These are phyloP conservation scores for Martes martes DNA, from an alignment of 2,113 vertebrate genomes.

Conservation along the genomic window DNA sequence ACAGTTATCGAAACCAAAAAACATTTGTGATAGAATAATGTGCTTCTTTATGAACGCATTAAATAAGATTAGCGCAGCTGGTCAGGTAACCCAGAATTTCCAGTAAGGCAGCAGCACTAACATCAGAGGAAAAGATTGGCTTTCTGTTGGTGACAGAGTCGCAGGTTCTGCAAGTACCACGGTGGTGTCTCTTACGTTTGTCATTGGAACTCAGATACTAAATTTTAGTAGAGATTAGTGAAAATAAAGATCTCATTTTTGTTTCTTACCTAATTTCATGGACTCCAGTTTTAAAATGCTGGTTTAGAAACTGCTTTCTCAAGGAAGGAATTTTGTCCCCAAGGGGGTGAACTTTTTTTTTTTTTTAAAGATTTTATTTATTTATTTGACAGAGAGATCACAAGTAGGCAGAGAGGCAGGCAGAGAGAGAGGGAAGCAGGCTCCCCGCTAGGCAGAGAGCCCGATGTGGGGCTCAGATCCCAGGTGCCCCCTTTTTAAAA, in stretches of 20 bases:
- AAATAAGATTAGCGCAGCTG: not conserved
- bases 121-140: not conserved
- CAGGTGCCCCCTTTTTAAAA: too few relatives aligned
- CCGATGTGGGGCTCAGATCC: too few relatives aligned
- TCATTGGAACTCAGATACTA: not conserved
- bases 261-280: not conserved
- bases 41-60: not conserved
- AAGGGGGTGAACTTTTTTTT: not conserved
- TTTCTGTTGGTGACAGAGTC: not conserved
- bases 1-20: not conserved
- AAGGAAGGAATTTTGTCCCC: not conserved
- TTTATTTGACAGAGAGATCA: too few relatives aligned
- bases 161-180: not conserved
- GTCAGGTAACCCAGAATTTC: not conserved
- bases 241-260: not conserved
- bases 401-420: too few relatives aligned
- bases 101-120: not conserved
- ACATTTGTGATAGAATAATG: not conserved
- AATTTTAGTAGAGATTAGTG: not conserved
- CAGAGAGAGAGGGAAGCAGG: too few relatives aligned
- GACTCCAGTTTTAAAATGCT: not conserved
- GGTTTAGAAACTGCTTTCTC: not conserved
- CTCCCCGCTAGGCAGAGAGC: too few relatives aligned
- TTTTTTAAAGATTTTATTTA: too few relatives aligned
- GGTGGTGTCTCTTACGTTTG: fast-evolving